A percentile compares a stretch with the other conserved stretches of the same genome.
Evolutionary conservation across 2,888 invertebrate species (phyloP).

Genomic region (Andrena praecox): DNA sequence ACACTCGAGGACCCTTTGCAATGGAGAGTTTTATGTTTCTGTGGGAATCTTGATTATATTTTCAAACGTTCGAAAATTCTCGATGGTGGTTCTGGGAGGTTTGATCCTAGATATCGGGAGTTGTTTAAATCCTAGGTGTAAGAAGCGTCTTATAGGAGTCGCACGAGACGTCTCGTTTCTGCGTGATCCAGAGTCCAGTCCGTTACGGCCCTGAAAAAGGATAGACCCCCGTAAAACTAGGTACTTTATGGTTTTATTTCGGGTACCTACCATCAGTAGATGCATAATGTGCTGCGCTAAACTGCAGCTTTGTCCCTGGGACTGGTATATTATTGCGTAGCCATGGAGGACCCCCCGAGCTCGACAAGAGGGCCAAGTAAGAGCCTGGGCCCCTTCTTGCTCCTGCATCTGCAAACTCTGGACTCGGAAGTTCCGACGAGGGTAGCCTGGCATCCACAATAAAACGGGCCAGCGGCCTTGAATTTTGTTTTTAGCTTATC

Average conservation of each 20-base stretch:
- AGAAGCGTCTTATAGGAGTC: neutral
- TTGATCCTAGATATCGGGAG: neutral
- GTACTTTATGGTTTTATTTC: slow-evolving; percentile 82
- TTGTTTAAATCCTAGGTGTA: neutral
- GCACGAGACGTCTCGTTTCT: neutral
- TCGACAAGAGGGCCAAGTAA: slow-evolving; percentile 53
- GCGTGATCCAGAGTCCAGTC: slow-evolving; percentile 45
- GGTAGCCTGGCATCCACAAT: slow-evolving; percentile 65
- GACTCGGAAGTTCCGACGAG: slow-evolving; percentile 63
- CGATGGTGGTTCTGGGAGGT: neutral
- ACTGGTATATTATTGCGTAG: slow-evolving; percentile 80
- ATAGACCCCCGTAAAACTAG: slow-evolving; percentile 67
- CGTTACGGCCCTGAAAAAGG: slow-evolving; percentile 72
- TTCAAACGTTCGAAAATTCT: neutral
- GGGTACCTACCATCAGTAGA: slow-evolving; percentile 75
- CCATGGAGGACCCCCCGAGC: slow-evolving; percentile 65
- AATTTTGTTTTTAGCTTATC: slow-evolving; percentile 57
- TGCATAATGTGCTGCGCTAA: slow-evolving; percentile 78
- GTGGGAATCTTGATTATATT: neutral
- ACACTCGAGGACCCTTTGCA: neutral
- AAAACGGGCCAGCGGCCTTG: slow-evolving; percentile 59
- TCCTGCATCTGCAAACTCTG: slow-evolving; percentile 70
- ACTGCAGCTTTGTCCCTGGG: slow-evolving; percentile 81
- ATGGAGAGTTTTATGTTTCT: neutral
- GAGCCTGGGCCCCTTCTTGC: slow-evolving; percentile 48